These are phyloP conservation scores for Bovichtus diacanthus DNA, from an alignment of 2,797 vertebrate genomes.

Conservation along the genomic window DNA sequence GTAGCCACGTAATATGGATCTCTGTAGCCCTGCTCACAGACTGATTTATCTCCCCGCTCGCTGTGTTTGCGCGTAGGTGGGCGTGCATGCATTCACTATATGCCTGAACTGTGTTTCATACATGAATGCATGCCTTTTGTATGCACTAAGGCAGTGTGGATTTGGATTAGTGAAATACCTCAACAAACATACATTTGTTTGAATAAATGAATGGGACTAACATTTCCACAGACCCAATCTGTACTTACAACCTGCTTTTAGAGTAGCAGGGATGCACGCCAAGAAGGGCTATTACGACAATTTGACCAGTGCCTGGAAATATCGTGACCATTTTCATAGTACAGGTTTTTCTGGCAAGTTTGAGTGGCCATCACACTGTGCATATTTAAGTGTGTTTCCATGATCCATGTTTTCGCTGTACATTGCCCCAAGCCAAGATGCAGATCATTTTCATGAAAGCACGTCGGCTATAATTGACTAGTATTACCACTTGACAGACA, in stretches of 20 bases:
- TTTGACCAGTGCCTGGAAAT: slow-evolving; percentile 9
- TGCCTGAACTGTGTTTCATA: slow-evolving; percentile 33
- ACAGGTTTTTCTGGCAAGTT: not conserved
- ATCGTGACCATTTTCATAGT: slow-evolving; percentile 22
- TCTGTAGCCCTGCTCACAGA: slow-evolving; percentile 62
- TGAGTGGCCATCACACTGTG: slow-evolving; percentile 1
- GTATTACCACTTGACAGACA: slow-evolving; percentile 48
- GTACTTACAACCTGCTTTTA: not conserved
- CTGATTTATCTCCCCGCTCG: slow-evolving; percentile 71
- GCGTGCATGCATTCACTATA: slow-evolving; percentile 40
- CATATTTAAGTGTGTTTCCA: slow-evolving; percentile 15
- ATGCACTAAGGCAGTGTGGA: not conserved
- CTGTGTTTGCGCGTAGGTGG: slow-evolving; percentile 41
- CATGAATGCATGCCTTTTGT: slow-evolving; percentile 29
- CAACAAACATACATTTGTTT: not conserved
- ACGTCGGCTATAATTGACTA: slow-evolving; percentile 30
- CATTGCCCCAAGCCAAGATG: slow-evolving; percentile 16
- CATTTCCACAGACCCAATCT: not conserved
- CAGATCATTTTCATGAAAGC: slow-evolving; percentile 27
- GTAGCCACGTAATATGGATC: slow-evolving; percentile 80
- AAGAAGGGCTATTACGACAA: not conserved
- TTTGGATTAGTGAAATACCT: slow-evolving; percentile 8
- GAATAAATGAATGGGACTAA: not conserved
- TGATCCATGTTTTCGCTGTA: slow-evolving; percentile 17
- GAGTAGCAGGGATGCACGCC: slow-evolving; percentile 3